Conservation (phyloP, 2,113 vertebrate genomes). For the Cnemophilus loriae region DNA sequence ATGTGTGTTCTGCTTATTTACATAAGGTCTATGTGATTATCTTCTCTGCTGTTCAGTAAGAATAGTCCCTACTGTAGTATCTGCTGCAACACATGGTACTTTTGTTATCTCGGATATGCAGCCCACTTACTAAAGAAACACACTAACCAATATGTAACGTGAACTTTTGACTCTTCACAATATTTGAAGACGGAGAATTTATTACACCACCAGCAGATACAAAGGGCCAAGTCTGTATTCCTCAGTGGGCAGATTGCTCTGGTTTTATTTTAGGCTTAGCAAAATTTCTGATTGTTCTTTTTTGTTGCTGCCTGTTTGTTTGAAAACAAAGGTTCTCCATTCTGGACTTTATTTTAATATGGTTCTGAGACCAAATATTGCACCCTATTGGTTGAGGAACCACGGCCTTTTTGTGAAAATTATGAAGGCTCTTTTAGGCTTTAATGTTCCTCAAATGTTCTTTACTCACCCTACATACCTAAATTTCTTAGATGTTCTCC, state of each 20-base stretch:
- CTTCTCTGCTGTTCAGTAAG: constrained; percentile 54
- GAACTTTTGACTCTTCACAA: constrained; percentile 41
- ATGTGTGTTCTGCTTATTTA: constrained; percentile 59
- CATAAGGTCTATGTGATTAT: constrained; percentile 63
- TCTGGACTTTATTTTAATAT: not conserved
- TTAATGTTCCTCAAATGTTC: not conserved
- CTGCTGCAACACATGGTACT: constrained; percentile 7
- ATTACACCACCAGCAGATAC: not conserved
- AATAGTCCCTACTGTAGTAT: constrained; percentile 54
- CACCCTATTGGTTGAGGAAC: not conserved
- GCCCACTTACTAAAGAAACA: constrained; percentile 10
- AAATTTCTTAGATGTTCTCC: not conserved
- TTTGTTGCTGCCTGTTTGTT: not conserved
- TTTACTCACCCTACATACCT: not conserved
- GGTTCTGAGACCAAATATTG: not conserved
- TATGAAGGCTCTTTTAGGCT: not conserved
- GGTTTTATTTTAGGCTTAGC: not conserved
- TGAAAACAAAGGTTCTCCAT: not conserved
- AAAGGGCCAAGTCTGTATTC: not conserved
- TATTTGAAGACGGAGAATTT: not conserved
- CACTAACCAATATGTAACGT: not conserved
- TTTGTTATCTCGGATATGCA: constrained; percentile 66
- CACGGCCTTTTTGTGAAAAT: not conserved
- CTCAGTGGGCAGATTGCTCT: not conserved
- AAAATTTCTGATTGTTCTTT: not conserved